Percentiles rank a stretch among this genome's conserved stretches.
These are phyloP conservation scores for Linurgus olivaceus DNA, from an alignment of 2,797 vertebrate species.

Conservation along the genomic window DNA sequence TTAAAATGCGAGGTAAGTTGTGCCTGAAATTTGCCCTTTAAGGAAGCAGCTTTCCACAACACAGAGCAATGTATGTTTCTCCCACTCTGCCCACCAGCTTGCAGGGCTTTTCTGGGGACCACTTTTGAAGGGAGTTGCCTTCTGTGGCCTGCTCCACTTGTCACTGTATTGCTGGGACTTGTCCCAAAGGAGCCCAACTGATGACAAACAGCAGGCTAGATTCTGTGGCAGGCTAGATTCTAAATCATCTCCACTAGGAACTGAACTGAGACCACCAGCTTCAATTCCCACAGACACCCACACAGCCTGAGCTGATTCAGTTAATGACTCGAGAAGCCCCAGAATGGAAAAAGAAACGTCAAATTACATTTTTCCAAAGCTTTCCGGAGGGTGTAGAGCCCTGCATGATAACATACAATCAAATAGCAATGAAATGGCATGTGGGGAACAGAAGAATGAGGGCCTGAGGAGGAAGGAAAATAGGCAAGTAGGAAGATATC, in stretches of 20 bases:
- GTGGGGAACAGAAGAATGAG: background rate
- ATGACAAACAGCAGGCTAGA: background rate
- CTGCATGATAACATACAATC: background rate
- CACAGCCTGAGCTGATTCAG: background rate
- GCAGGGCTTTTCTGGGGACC: background rate
- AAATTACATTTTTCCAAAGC: background rate
- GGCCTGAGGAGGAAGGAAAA: conserved; percentile 30
- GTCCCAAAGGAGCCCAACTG: background rate
- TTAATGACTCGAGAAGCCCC: background rate
- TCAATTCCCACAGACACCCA: background rate
- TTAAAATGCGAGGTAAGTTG: background rate
- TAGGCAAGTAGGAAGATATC: conserved; percentile 17
- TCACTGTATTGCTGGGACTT: background rate
- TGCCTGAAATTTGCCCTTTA: background rate
- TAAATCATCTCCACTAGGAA: background rate
- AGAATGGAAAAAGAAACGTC: background rate
- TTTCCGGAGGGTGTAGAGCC: background rate
- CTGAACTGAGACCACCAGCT: background rate
- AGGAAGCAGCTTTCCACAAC: background rate
- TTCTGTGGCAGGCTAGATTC: background rate
- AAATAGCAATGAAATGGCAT: background rate
- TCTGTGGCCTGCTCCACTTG: background rate
- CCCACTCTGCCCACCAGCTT: background rate
- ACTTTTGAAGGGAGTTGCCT: background rate
- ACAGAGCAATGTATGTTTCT: background rate